Base-by-base conservation (phyloP, 35 echinoderm and acorn worm genomes). In the Ophioderma brevispina region DNA sequence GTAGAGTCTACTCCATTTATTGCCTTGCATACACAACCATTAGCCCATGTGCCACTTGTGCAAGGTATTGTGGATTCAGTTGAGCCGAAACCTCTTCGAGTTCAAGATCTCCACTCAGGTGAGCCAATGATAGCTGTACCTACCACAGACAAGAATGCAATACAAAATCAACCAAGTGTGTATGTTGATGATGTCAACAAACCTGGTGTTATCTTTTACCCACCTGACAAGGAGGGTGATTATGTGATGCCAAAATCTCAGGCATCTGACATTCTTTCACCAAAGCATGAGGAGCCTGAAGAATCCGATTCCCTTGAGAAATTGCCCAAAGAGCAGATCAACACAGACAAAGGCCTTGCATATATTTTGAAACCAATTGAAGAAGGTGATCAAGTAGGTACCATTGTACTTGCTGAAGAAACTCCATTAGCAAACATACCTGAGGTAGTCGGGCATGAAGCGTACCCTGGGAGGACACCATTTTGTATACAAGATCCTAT, bases 301-400 rank as follows among this genome's bases (percentile, higher is more conserved):
- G 5, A 46, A 46, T 8, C 41, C 41, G 5, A 46, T 46, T 46
- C 41, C 41, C n/a, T n/a, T n/a, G n/a, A n/a, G n/a, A n/a, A n/a
- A n/a, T n/a, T 46, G 41, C 41, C 41, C 4, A 46, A 46, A 46
- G 6, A 39, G 14, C 90, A 92, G 43, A 70, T 92, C 13, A 41
- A 80, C 19, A 94, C 93, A 46, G 88, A 94, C 33, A 87, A 91
- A 91, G 93, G 93, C 31, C 88, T 81, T 23, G 92, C 92, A 32
- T 94, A 90, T 82, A 77, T 84, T 31, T 38, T 94, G 15, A 87
- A 89, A 35, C 85, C 94, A 11, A 38, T 92, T n/a, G 28, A 77
- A 55, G 76, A 87, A 43, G 59, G 49, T 21, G 28, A 21, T 52
- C 52, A 64, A 46, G 35, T 42, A n/a, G 23, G 3, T 49, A 8